A percentile compares a stretch with the other conserved stretches of the same genome.
phyloP scores from a whole-genome alignment of 2,888 invertebrate genomes.

The Ophraella communa region DNA sequence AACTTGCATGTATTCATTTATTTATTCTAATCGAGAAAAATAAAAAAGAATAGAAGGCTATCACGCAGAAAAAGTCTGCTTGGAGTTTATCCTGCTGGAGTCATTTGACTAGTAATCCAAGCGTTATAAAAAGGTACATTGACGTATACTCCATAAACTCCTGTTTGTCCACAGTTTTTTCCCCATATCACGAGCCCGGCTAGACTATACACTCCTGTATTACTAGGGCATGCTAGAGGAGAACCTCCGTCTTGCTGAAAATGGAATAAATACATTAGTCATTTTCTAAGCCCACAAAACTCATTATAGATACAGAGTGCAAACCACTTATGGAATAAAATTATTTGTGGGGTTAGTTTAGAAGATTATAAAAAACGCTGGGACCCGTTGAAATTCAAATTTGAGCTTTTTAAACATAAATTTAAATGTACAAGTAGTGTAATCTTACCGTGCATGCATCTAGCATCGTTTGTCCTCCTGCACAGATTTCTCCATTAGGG shows the following conservation, averaged over 20 bases:
- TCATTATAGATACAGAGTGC: too few relatives aligned
- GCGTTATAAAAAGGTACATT: constrained; percentile 68
- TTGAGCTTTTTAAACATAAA: too few relatives aligned
- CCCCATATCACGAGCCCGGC: constrained; percentile 78
- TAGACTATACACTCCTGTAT: constrained; percentile 63
- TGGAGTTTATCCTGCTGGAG: not conserved
- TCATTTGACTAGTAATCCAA: constrained; percentile 36
- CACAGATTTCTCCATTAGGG: constrained; percentile 52
- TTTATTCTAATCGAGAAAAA: too few relatives aligned
- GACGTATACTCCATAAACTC: constrained; percentile 80
- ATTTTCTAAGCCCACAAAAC: too few relatives aligned
- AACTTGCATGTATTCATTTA: too few relatives aligned
- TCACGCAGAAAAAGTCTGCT: too few relatives aligned
- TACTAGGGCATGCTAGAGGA: constrained; percentile 67
- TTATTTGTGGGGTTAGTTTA: too few relatives aligned
- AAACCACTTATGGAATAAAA: too few relatives aligned
- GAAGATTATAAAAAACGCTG: too few relatives aligned
- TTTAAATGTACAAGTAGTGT: too few relatives aligned
- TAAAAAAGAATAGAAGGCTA: too few relatives aligned
- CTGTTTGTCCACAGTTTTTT: constrained; percentile 72
- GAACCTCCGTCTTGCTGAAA: constrained; percentile 78
- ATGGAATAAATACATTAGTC: not conserved
- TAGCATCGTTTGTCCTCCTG: constrained; percentile 50
- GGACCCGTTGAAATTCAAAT: too few relatives aligned
- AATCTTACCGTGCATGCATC: constrained; percentile 55